Evolutionary conservation across 2,113 vertebrate species (phyloP), one percentile per base, ranked within the genome.

Genomic region (Ursus arctos): DNA sequence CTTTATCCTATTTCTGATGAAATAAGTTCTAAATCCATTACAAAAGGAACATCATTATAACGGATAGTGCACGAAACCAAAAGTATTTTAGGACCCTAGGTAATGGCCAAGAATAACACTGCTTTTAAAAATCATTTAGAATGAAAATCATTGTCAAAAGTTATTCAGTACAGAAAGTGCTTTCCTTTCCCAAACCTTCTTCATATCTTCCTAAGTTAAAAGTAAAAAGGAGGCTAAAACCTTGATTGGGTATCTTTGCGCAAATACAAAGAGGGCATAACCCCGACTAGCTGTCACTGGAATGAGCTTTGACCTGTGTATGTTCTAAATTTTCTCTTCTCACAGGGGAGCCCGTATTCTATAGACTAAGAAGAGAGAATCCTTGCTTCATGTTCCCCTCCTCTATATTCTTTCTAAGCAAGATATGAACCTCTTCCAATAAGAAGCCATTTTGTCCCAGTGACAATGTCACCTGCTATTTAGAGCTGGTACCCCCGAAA

Each of bases 71-170:
- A 43, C 49, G 72, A 15, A 5, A 47, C 31, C 88, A 24, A 91
- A 91, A n/a, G 15, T 85, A 97, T 96, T 95, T 97, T 79, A 92
- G 53, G 59, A 79, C 67, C 24, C 19, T 55, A 81, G 43, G 85
- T 86, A 81, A 95, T 82, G 15, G 24, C 10, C 31, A 65, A 86
- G 71, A 91, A 97, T 88, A 97, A 55, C 33, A 86, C 14, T 47
- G 88, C 51, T 82, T 97, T 87, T 69, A 94, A 74, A 94, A 88
- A 69, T 96, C n/a, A 89, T 86, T 97, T 95, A 71, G 74, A 91
- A 87, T 94, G 85, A 95, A 98, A 96, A 96, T 89, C 79, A 96
- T 82, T 87, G 85, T 96, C 59, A 91, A 49, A 93, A 88, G 65
- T 91, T 88, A 97, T 53, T 93, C 77, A 86, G 65, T 53, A 81